These are phyloP conservation scores for Drosophila flavopinicola DNA, from an alignment of 2,888 invertebrate genomes.

Conservation along the genomic window DNA sequence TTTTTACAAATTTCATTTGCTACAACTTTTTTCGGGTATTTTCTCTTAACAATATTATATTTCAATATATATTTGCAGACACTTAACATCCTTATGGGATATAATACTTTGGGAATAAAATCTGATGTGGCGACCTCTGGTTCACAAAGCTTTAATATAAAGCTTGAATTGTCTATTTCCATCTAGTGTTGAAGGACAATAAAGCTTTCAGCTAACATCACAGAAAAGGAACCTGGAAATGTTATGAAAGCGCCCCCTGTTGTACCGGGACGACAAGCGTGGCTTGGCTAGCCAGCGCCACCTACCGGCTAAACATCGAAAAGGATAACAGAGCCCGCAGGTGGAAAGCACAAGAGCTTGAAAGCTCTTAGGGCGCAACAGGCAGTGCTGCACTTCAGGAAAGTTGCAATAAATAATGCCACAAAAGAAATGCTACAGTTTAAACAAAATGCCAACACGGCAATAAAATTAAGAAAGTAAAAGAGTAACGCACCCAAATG, in stretches of 20 bases:
- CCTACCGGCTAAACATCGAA: constrained; percentile 7
- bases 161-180: background rate
- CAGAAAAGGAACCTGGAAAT: background rate
- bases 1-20: no score
- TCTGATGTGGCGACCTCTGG: constrained; percentile 9
- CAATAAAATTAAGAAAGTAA: constrained; percentile 15
- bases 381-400: constrained; percentile 4
- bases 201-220: background rate
- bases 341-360: constrained; percentile 1
- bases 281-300: constrained; percentile 1
- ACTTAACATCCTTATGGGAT: no score
- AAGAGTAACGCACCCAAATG: constrained; percentile 81
- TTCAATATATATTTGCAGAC: no score
- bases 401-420: constrained; percentile 11
- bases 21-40: no score
- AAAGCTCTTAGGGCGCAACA: constrained; percentile 40
- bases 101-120: no score
- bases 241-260: background rate
- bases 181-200: background rate
- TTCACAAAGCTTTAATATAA: background rate
- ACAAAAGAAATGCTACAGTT: constrained; percentile 7
- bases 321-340: background rate
- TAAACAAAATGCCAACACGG: constrained; percentile 2
- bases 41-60: no score
- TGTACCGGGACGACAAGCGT: background rate